Evolutionary conservation across 1,140 invertebrate genomes (phyloP), one percentile per base, ranked within the genome.

Genomic region (Drosophila erecta): DNA sequence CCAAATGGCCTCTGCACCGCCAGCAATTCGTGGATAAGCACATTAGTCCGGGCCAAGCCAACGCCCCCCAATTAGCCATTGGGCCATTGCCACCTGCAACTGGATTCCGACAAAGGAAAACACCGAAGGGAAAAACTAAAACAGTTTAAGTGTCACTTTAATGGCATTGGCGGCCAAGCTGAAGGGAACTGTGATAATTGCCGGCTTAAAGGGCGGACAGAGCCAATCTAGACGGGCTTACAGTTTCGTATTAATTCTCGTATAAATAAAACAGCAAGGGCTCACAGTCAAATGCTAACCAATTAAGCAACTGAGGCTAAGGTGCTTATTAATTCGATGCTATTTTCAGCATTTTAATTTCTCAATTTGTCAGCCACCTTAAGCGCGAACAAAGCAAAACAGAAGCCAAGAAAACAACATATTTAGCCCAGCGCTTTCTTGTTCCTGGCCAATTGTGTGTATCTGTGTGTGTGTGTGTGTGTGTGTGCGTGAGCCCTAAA

Each of bases 131-230:
- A 71, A 66, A 86, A 86, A 86, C 81, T 86, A 86, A 86, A 86
- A 86, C 78, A 86, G 75, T 81, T 87, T 86, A 87, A 86, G 81
- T 86, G 81, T 75, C 83, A 87, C 79, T 87, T 86, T 87, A 79
- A 87, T 87, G 83, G 81, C 78, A 86, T 81, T 81, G 77, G 62
- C 64, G 62, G 14, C 11, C 20, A 47, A 41, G 24, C 59, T 43
- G 62, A 61, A 54, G 73, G 47, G 60, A 55, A 47, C 75, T 71
- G 71, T 53, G 81, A 81, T 86, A 86, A 86, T 86, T 86, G 70
- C 78, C 65, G 30, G 51, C 46, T 22, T 51, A 4, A 17, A 24
- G 22, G 46, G 40, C 33, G 27, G 22, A 12, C 17, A 33, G 15
- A 50, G 62, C 57, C 81, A 85, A 73, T 76, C 65, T 77, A 54